Conservation (phyloP, 2,888 invertebrate species). For the Junonia oenone region DNA sequence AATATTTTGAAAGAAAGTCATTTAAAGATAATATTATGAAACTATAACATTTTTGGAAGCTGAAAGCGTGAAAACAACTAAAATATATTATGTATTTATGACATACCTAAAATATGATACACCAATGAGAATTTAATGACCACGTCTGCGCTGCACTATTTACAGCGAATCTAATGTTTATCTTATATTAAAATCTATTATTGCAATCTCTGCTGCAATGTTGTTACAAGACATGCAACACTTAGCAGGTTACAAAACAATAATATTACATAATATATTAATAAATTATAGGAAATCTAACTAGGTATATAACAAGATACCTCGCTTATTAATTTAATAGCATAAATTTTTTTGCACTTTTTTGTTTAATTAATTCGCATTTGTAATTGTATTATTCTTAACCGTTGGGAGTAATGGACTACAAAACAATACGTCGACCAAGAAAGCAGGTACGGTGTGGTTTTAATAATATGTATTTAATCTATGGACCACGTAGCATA, state of each 20-base stretch:
- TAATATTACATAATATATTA: not conserved
- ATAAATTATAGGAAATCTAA: not conserved
- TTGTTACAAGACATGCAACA: not conserved
- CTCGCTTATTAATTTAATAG: too few relatives aligned
- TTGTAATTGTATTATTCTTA: not conserved
- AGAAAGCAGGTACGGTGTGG: constrained; percentile 16
- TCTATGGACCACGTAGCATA: constrained; percentile 36
- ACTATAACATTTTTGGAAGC: not conserved
- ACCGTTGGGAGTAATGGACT: not conserved
- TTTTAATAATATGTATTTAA: constrained; percentile 19
- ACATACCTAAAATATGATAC: not conserved
- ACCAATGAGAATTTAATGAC: not conserved
- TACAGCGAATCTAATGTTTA: not conserved
- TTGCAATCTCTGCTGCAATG: not conserved
- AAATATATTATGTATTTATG: too few relatives aligned
- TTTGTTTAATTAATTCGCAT: not conserved
- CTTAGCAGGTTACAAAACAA: not conserved
- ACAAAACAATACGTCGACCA: not conserved
- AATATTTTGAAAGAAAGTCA: too few relatives aligned
- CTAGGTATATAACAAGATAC: too few relatives aligned
- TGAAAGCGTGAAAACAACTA: too few relatives aligned
- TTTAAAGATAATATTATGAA: not conserved
- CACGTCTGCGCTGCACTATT: not conserved
- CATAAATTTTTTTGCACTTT: not conserved
- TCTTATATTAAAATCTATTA: not conserved